A percentile compares a stretch with the other conserved stretches of the same genome.
phyloP scores from a whole-genome alignment of 2,113 vertebrate genomes.

The Tamias sibiricus region DNA sequence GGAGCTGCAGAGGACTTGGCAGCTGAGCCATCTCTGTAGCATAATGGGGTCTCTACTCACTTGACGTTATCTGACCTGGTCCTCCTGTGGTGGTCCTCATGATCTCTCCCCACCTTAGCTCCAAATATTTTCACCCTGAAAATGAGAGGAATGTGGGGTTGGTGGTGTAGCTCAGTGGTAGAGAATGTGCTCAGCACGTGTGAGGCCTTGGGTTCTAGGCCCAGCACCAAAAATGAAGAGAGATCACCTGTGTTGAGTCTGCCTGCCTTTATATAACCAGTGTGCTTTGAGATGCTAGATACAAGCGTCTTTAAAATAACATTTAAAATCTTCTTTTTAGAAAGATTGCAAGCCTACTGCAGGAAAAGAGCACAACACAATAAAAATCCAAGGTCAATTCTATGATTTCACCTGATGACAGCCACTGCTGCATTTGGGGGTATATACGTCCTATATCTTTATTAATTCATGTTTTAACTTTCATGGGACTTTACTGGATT shows the following conservation, averaged over 20 bases:
- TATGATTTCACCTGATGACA: neutral
- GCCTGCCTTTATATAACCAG: neutral
- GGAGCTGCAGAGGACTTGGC: neutral
- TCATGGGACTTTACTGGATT: neutral
- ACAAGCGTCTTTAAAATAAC: neutral
- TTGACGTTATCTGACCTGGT: neutral
- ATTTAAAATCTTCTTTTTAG: neutral
- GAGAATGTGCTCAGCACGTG: neutral
- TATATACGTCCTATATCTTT: rapidly evolving
- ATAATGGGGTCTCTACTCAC: neutral
- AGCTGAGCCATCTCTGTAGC: neutral
- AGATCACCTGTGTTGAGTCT: too few species aligned
- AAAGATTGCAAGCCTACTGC: neutral
- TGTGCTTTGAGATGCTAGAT: neutral
- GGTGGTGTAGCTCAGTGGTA: neutral
- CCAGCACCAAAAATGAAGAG: neutral
- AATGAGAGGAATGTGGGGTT: neutral
- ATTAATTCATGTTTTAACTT: neutral
- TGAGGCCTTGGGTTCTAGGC: neutral
- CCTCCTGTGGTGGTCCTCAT: neutral
- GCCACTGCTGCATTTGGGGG: neutral
- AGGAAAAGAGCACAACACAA: neutral
- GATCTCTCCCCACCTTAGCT: neutral
- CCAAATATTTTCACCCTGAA: neutral
- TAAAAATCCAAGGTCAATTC: neutral